A percentile compares a stretch with the other conserved stretches of the same genome.
Evolutionary conservation across 2,797 vertebrate genomes (phyloP).

Genomic region (Sphenodon punctatus): DNA sequence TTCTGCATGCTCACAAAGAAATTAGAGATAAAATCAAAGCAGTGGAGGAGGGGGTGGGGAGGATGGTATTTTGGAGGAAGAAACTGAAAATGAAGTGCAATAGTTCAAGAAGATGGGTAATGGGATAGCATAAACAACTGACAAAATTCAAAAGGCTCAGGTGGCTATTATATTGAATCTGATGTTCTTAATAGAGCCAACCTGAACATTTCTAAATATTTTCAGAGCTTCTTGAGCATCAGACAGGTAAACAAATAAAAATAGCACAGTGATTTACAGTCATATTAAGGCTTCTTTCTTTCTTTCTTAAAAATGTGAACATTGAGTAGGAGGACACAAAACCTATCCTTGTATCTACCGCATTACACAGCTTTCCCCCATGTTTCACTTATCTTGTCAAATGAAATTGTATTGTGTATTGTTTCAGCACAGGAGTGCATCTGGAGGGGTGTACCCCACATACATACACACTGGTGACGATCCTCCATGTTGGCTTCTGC

Average conservation of each 20-base stretch:
- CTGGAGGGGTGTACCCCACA: too few species aligned
- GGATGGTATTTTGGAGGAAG: slow-evolving; percentile 10
- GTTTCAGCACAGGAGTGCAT: too few species aligned
- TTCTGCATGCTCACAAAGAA: slow-evolving; percentile 17
- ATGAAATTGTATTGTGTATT: too few species aligned
- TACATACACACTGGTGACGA: too few species aligned
- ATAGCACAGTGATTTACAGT: slow-evolving; percentile 44
- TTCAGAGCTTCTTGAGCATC: neutral
- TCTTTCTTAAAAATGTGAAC: slow-evolving; percentile 21
- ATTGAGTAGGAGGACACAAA: neutral
- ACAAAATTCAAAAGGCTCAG: slow-evolving; percentile 56
- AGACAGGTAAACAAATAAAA: slow-evolving; percentile 51
- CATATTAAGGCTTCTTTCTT: too few species aligned
- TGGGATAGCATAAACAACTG: slow-evolving; percentile 35
- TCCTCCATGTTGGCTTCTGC: too few species aligned
- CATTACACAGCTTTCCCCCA: neutral
- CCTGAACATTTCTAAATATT: slow-evolving; percentile 33
- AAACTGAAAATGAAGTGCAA: slow-evolving; percentile 41
- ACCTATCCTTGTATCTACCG: neutral
- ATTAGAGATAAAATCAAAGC: slow-evolving; percentile 34
- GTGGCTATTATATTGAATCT: slow-evolving; percentile 36
- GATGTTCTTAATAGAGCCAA: slow-evolving; percentile 27
- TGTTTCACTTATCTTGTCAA: too few species aligned
- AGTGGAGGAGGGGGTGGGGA: neutral
- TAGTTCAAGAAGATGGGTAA: slow-evolving; percentile 46